A percentile compares a stretch with the other conserved stretches of the same genome.
phyloP scores from a whole-genome alignment of 2,113 vertebrate genomes.

The Casuarius casuarius region DNA sequence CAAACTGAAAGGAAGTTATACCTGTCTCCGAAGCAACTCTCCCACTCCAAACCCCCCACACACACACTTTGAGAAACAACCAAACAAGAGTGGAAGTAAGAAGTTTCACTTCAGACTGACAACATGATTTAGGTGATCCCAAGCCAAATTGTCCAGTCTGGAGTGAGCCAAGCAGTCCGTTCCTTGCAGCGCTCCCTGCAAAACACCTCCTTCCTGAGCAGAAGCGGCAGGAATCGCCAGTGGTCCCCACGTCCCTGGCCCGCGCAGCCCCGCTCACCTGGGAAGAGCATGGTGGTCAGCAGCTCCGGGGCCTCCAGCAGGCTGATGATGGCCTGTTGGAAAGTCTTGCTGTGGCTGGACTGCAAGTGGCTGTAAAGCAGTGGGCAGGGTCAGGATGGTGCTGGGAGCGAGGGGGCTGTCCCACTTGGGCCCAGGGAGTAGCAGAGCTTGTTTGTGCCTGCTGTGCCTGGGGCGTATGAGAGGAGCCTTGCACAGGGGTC shows the following conservation, averaged over 20 bases:
- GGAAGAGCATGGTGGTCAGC: slow-evolving; percentile 92
- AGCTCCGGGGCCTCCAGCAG: slow-evolving; percentile 89
- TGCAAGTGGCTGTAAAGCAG: slow-evolving; percentile 85
- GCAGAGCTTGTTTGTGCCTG: background rate
- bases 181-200: background rate
- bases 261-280: slow-evolving; percentile 76
- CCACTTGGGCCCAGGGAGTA: no score
- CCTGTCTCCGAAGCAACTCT: no score
- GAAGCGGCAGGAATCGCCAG: background rate
- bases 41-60: no score
- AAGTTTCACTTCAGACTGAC: accelerated
- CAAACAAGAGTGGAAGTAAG: accelerated
- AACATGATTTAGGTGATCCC: background rate
- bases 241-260: accelerated
- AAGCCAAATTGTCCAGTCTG: background rate
- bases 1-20: no score
- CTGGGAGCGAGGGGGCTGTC: no score
- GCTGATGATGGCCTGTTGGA: slow-evolving; percentile 88
- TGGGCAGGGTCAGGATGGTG: accelerated
- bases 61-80: background rate
- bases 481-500: accelerated
- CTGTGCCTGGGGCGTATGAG: background rate
- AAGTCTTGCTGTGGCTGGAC: slow-evolving; percentile 88
- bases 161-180: background rate
- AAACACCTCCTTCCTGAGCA: background rate